These are phyloP conservation scores for Triplophysa dalaica DNA, from an alignment of 2,113 vertebrate species.

Conservation along the genomic window DNA sequence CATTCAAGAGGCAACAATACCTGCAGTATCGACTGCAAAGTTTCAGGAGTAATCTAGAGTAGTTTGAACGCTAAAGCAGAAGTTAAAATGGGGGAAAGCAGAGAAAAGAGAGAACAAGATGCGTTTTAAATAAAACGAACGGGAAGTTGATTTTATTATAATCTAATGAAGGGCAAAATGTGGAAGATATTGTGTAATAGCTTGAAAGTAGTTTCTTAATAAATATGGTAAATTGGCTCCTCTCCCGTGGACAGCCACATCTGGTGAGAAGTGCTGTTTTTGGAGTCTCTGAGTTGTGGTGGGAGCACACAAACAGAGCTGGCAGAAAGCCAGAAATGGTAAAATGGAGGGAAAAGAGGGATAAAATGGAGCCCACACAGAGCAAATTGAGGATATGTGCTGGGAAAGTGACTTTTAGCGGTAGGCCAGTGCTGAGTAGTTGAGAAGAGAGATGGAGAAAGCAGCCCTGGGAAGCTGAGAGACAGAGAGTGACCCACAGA, in stretches of 20 bases:
- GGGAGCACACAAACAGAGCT: background rate
- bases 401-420: slow-evolving; percentile 22
- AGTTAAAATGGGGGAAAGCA: too few relatives aligned
- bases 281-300: background rate
- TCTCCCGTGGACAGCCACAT: background rate
- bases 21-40: too few relatives aligned
- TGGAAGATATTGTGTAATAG: too few relatives aligned
- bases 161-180: too few relatives aligned
- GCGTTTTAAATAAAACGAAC: too few relatives aligned
- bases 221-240: too few relatives aligned
- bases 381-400: slow-evolving; percentile 23
- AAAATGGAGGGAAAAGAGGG: slow-evolving; percentile 2
- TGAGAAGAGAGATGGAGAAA: slow-evolving; percentile 14
- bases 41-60: too few relatives aligned
- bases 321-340: slow-evolving; percentile 3
- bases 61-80: too few relatives aligned
- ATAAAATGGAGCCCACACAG: slow-evolving; percentile 27
- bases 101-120: too few relatives aligned
- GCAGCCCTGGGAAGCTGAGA: background rate
- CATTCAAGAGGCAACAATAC: too few relatives aligned
- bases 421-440: background rate
- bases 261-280: slow-evolving; percentile 6
- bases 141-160: too few relatives aligned
- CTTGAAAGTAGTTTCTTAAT: too few relatives aligned
- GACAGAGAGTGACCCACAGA: background rate